These are phyloP conservation scores for Pachymerium ferrugineum DNA, from an alignment of 2,888 invertebrate genomes.

Conservation along the genomic window DNA sequence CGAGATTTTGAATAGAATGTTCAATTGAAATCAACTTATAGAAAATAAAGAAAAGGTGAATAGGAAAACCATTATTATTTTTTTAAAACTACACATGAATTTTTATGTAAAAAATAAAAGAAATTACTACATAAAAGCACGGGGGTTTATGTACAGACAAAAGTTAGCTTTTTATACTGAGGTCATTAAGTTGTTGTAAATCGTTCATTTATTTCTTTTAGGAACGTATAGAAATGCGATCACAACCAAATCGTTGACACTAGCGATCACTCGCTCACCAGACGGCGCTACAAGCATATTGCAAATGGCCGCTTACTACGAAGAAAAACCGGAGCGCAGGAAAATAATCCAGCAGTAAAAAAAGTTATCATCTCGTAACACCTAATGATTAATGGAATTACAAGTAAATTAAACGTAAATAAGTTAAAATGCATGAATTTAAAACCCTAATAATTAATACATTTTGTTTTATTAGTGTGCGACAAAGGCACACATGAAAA, in stretches of 20 bases:
- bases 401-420: too few species aligned
- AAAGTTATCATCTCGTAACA: too few species aligned
- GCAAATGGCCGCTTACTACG: background rate
- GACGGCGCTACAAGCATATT: background rate
- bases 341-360: too few species aligned
- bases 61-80: too few species aligned
- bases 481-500: too few species aligned
- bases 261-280: background rate
- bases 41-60: too few species aligned
- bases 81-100: background rate
- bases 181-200: background rate
- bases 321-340: too few species aligned
- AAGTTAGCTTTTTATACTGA: conserved; percentile 2
- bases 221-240: background rate
- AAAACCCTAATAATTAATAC: too few species aligned
- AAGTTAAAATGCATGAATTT: too few species aligned
- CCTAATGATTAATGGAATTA: too few species aligned
- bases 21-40: background rate
- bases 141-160: background rate
- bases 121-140: background rate
- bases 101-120: background rate
- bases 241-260: background rate
- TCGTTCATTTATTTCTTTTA: background rate
- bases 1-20: background rate
- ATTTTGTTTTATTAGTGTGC: too few species aligned